phyloP scores from a whole-genome alignment of 2,888 invertebrate genomes.

The Neoitamus cyanurus region DNA sequence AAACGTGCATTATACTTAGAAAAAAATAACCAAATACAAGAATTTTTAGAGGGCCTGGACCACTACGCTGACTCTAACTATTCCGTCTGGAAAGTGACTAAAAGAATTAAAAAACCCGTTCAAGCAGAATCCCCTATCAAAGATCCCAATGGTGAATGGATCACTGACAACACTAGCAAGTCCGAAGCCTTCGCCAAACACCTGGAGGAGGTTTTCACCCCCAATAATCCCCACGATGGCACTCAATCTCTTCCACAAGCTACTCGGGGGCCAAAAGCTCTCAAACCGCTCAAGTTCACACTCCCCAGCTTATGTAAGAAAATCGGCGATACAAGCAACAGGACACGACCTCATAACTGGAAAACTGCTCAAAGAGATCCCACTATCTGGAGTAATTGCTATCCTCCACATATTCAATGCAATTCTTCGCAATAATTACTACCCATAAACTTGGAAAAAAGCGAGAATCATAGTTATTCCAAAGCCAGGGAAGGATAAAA shows the following conservation, averaged over 20 bases:
- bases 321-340: background rate
- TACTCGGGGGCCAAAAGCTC: background rate
- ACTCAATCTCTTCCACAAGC: background rate
- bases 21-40: background rate
- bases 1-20: background rate
- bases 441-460: background rate
- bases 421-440: background rate
- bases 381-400: background rate
- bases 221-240: background rate
- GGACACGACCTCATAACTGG: background rate
- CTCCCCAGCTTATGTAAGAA: background rate
- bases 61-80: background rate
- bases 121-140: background rate
- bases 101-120: constrained; percentile 5
- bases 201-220: background rate
- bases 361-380: background rate
- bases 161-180: background rate
- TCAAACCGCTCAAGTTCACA: background rate
- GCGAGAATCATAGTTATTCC: too few relatives aligned
- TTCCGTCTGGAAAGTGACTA: background rate
- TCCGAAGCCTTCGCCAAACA: background rate
- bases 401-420: background rate
- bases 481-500: background rate
- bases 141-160: background rate
- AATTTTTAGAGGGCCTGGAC: background rate